Percentiles rank a stretch among this genome's conserved stretches.
phyloP scores from a whole-genome alignment of 2,113 vertebrate species.

The Gambusia affinis region DNA sequence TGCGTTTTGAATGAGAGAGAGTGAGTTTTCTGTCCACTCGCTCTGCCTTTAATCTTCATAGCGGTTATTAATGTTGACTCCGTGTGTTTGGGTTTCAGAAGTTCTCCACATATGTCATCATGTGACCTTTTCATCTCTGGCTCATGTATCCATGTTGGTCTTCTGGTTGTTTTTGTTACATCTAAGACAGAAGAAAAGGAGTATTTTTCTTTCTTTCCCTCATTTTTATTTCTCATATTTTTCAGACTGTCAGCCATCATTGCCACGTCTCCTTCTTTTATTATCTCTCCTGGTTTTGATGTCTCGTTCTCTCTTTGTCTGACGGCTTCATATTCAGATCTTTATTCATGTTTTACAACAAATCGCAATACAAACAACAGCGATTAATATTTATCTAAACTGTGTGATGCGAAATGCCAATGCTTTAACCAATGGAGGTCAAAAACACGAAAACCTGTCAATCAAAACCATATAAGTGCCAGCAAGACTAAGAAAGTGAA shows the following conservation, averaged over 20 bases:
- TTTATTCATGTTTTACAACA: no score
- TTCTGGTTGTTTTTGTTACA: not conserved
- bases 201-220: not conserved
- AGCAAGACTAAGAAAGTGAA: no score
- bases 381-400: no score
- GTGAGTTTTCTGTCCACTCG: constrained; percentile 11
- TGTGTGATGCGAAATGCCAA: no score
- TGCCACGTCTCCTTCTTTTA: not conserved
- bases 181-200: not conserved
- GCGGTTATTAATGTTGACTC: constrained; percentile 2
- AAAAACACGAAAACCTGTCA: no score
- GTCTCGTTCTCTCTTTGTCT: constrained; percentile 9
- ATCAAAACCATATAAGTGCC: no score
- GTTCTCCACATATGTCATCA: not conserved
- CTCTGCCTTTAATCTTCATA: constrained; percentile 37
- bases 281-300: constrained; percentile 20
- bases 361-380: no score
- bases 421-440: no score
- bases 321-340: not conserved
- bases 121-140: constrained; percentile 1
- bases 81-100: not conserved
- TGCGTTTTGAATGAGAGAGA: constrained; percentile 7
- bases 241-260: constrained; percentile 28
- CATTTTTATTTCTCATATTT: constrained; percentile 15
- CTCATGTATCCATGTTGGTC: not conserved